Evolutionary conservation across 1,140 invertebrate species (phyloP).

Genomic region (Drosophila nigrodunni): DNA sequence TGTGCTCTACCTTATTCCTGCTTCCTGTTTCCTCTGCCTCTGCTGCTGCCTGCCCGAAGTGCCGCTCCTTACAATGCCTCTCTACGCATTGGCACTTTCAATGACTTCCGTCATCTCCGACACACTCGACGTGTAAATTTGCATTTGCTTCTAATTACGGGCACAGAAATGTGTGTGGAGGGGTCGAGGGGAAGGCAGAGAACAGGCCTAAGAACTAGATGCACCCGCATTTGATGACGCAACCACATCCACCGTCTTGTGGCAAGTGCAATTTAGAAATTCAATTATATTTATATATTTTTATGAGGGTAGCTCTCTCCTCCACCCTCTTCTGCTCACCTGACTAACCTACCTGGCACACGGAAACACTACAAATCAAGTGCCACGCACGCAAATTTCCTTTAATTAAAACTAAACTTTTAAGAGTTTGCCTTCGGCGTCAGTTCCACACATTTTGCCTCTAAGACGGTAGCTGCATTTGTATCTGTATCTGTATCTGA

Average conservation of each 20-base stretch:
- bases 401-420: slow-evolving; percentile 82
- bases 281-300: slow-evolving; percentile 80
- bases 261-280: slow-evolving; percentile 81
- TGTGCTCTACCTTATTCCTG: neutral
- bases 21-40: neutral
- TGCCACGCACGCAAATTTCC: slow-evolving; percentile 79
- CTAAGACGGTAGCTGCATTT: slow-evolving; percentile 25
- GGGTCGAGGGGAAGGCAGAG: neutral
- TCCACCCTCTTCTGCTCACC: neutral
- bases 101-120: slow-evolving; percentile 75
- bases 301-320: slow-evolving; percentile 43
- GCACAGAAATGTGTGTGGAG: slow-evolving; percentile 24
- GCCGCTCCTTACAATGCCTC: slow-evolving; percentile 30
- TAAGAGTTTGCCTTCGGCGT: slow-evolving; percentile 60
- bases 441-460: slow-evolving; percentile 24
- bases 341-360: slow-evolving; percentile 4
- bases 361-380: slow-evolving; percentile 80
- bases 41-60: neutral
- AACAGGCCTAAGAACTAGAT: slow-evolving; percentile 14
- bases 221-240: slow-evolving; percentile 3
- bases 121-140: slow-evolving; percentile 79
- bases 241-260: slow-evolving; percentile 40
- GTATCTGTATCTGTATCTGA: slow-evolving; percentile 14
- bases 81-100: slow-evolving; percentile 65
- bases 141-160: slow-evolving; percentile 79